Evolutionary conservation across 2,888 invertebrate genomes (phyloP).

Genomic region (Marasmarcha lunaedactyla): DNA sequence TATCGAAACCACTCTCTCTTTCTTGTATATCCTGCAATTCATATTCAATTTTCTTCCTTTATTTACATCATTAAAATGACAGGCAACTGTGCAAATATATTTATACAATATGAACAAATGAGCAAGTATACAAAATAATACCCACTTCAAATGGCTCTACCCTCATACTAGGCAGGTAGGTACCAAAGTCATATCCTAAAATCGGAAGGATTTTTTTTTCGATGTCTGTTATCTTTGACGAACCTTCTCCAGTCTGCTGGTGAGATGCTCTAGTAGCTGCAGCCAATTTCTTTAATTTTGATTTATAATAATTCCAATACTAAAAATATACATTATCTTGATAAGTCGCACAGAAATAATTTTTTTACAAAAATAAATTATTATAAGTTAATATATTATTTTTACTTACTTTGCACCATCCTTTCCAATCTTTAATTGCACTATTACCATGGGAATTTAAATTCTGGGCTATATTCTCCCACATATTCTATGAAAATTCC

Average conservation of each 20-base stretch:
- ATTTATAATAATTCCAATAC: background rate
- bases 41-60: background rate
- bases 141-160: no score
- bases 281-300: background rate
- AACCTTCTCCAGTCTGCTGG: background rate
- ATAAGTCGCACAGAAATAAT: background rate
- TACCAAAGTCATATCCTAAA: background rate
- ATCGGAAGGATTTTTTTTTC: background rate
- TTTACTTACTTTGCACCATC: constrained; percentile 4
- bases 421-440: constrained; percentile 6
- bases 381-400: background rate
- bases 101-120: background rate
- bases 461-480: constrained; percentile 2
- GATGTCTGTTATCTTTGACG: background rate
- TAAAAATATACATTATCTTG: background rate
- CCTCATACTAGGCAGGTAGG: background rate
- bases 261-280: background rate
- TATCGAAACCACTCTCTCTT: background rate
- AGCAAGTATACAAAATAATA: background rate
- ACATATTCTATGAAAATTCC: constrained; percentile 6
- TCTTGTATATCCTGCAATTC: background rate
- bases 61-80: background rate
- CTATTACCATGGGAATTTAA: constrained; percentile 6
- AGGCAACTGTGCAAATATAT: background rate
- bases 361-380: background rate